Percentiles rank a stretch among this genome's conserved stretches.
phyloP scores from a whole-genome alignment of 1,140 invertebrate genomes.

The Anthonomus grandis region DNA sequence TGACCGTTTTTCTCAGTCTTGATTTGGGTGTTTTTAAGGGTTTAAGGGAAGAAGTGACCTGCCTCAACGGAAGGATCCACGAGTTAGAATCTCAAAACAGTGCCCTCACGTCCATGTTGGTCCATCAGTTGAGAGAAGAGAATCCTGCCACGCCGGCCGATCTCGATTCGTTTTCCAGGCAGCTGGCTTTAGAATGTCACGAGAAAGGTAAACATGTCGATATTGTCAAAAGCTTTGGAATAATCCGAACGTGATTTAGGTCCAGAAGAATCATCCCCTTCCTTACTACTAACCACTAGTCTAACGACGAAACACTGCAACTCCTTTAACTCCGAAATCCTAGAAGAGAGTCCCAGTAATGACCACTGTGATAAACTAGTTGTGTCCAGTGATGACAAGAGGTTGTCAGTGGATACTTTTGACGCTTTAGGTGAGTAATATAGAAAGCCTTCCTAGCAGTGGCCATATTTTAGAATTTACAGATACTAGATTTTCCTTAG shows the following conservation, averaged over 20 bases:
- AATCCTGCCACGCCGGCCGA: slow-evolving; percentile 46
- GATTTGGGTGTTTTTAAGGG: slow-evolving; percentile 52
- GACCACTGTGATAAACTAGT: slow-evolving; percentile 36
- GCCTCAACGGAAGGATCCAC: slow-evolving; percentile 60
- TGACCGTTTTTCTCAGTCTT: background rate
- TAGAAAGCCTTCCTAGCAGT: background rate
- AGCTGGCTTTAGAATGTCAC: slow-evolving; percentile 27
- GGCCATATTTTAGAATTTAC: slow-evolving; percentile 12
- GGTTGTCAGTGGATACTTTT: slow-evolving; percentile 41
- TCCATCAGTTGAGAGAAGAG: slow-evolving; percentile 60
- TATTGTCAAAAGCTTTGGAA: no score
- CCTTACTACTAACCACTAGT: slow-evolving; percentile 26
- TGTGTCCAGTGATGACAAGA: slow-evolving; percentile 37
- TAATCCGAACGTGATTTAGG: slow-evolving; percentile 30
- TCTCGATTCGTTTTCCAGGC: slow-evolving; percentile 34
- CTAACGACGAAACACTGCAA: slow-evolving; percentile 44
- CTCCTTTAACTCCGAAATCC: slow-evolving; percentile 46
- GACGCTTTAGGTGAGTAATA: slow-evolving; percentile 36
- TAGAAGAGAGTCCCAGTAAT: slow-evolving; percentile 29
- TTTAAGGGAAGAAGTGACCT: slow-evolving; percentile 64
- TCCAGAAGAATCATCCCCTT: slow-evolving; percentile 32
- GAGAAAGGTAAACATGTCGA: slow-evolving; percentile 14
- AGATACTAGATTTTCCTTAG: slow-evolving; percentile 52
- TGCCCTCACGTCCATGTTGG: slow-evolving; percentile 60
- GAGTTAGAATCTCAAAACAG: slow-evolving; percentile 68